Evolutionary conservation across 2,888 invertebrate genomes (phyloP), one percentile per base, ranked within the genome.

Genomic region (Drosophila siamana): DNA sequence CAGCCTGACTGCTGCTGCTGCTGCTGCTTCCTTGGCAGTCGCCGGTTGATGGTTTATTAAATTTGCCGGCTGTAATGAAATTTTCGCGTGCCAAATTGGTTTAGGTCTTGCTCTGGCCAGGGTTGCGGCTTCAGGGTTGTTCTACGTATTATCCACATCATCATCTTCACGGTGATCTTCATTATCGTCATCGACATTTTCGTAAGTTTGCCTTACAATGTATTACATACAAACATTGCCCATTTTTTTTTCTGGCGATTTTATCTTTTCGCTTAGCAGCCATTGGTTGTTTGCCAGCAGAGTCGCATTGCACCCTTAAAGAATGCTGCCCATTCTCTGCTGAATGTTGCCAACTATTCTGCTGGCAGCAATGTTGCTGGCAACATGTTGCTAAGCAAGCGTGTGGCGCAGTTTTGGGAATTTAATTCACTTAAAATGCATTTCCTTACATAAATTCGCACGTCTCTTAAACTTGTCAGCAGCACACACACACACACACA

Each of bases 41-140:
- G 24, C 33, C 41, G 19, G 48, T 43, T 59, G 64, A 47, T 60
- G 86, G 67, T 81, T 84, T 86, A 84, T 84, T 84, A 84, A 73
- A 86, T 84, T 86, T 70, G 70, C 79, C 68, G 54, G 57, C 81
- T 82, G 78, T 84, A 86, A 86, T 86, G 81, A 69, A 86, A 86
- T 88, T 86, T 85, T 81, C 84, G 84, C 83, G 63, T 79, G 75
- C 87, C 70, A 86, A 85, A 85, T 85, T 87, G 87, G 75, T 78
- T 82, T 84, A 76, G 76, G 57, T 68, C 47, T 59, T 36, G n/a
- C 9, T 4, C 15, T 56, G 74, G 64, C 68, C 73, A 76, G 77
- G 75, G 69, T 68, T 81, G 82, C 65, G 86, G 73, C 78, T 80
- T 51, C 80, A 69, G 86, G 86, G 84, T 70, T 73, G 76, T 52